A percentile compares a stretch with the other conserved stretches of the same genome.
phyloP scores from a whole-genome alignment of 2,888 invertebrate species.

The Caradrina kadenii region DNA sequence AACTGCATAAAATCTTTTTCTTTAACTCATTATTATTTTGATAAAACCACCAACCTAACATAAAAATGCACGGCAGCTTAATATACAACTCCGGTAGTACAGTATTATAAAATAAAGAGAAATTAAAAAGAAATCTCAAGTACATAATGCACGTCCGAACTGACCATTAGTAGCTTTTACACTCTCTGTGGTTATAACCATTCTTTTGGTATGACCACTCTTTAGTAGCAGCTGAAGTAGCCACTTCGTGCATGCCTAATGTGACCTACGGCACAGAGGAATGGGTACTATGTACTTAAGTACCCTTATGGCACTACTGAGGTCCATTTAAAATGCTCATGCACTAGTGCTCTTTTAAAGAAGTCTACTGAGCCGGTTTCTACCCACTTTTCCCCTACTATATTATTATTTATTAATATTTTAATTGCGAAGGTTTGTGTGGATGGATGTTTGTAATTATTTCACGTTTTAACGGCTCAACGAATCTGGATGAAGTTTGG shows the following conservation, averaged over 20 bases:
- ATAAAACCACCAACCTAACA: too few relatives aligned
- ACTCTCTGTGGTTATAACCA: background rate
- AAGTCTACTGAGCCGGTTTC: too few relatives aligned
- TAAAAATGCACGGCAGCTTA: background rate
- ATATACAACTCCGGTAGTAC: too few relatives aligned
- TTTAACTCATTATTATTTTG: too few relatives aligned
- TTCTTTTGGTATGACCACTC: conserved; percentile 10
- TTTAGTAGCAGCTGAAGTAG: conserved; percentile 21
- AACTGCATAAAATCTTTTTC: too few relatives aligned
- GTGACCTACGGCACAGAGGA: background rate
- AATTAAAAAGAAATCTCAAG: conserved; percentile 10
- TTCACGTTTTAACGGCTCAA: too few relatives aligned
- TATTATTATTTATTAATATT: too few relatives aligned
- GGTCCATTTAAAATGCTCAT: background rate
- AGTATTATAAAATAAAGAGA: background rate
- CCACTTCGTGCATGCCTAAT: conserved; percentile 18
- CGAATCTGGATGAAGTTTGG: too few relatives aligned
- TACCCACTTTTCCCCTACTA: too few relatives aligned
- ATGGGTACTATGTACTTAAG: background rate
- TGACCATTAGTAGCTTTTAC: conserved; percentile 25
- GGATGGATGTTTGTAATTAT: too few relatives aligned
- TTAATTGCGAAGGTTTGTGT: too few relatives aligned
- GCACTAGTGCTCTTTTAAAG: background rate
- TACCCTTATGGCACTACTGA: background rate
- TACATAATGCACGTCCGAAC: conserved; percentile 16